phyloP scores from a whole-genome alignment of 2,113 vertebrate genomes.

The Sialia sialis region DNA sequence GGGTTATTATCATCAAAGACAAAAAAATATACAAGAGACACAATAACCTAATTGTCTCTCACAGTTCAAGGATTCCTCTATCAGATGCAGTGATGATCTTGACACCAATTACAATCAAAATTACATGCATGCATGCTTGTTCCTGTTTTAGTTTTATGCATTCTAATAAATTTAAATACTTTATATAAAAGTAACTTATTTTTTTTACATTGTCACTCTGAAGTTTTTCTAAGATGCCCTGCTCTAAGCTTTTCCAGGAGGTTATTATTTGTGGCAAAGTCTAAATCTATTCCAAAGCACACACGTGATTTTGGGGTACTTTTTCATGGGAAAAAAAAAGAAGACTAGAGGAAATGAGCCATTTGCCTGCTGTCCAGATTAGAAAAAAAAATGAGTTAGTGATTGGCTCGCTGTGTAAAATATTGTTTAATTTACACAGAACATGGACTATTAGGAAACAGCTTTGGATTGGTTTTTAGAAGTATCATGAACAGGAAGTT shows the following conservation, averaged over 20 bases:
- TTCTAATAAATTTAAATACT: background rate
- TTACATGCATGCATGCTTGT: background rate
- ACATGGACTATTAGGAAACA: background rate
- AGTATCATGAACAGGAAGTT: slow-evolving; percentile 5
- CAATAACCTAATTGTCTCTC: background rate
- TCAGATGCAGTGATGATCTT: background rate
- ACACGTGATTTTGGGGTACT: background rate
- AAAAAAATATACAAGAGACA: background rate
- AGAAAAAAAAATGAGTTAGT: background rate
- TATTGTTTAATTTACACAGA: background rate
- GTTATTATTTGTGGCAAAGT: background rate
- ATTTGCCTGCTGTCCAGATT: background rate
- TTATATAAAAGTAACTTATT: background rate
- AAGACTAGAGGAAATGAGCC: background rate
- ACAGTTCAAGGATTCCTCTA: background rate
- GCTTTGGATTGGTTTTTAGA: background rate
- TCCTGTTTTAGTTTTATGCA: background rate
- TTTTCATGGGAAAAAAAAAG: background rate
- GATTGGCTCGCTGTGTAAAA: background rate
- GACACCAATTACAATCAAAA: background rate
- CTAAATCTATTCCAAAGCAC: background rate
- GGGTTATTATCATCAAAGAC: background rate
- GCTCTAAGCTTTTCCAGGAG: background rate
- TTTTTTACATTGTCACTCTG: background rate
- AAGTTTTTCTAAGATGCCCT: background rate